These are phyloP conservation scores for Danio aesculapii DNA, from an alignment of 2,797 vertebrate genomes.

Conservation along the genomic window DNA sequence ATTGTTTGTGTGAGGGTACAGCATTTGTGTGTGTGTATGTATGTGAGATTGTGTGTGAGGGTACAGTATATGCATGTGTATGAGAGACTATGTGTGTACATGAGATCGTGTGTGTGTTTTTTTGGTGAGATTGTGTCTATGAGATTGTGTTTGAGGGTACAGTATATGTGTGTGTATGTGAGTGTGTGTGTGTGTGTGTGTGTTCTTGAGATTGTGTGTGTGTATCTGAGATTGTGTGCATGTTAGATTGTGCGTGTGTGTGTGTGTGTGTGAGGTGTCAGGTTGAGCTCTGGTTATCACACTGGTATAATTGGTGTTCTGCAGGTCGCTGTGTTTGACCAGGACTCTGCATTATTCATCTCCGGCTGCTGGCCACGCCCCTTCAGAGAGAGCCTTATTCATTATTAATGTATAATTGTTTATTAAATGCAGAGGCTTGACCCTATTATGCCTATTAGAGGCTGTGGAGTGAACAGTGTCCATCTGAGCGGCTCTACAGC, in stretches of 20 bases:
- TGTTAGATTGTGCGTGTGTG: too few relatives aligned
- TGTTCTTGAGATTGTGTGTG: too few relatives aligned
- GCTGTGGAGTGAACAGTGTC: constrained; percentile 56
- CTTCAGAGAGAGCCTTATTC: constrained; percentile 75
- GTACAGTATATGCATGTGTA: too few relatives aligned
- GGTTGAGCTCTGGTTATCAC: constrained; percentile 75
- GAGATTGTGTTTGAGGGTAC: too few relatives aligned
- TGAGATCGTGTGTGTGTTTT: constrained; percentile 13
- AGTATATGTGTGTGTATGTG: too few relatives aligned
- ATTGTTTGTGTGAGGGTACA: neutral
- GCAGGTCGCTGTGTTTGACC: constrained; percentile 72
- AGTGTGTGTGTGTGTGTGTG: too few relatives aligned
- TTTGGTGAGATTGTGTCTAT: too few relatives aligned
- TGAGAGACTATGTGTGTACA: neutral
- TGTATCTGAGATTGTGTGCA: too few relatives aligned
- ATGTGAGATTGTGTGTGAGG: too few relatives aligned
- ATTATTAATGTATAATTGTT: constrained; percentile 89
- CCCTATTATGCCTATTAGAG: constrained; percentile 83
- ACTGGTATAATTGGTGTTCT: constrained; percentile 75
- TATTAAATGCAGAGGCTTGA: constrained; percentile 86
- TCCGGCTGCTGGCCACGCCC: constrained; percentile 12
- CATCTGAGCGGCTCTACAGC: constrained; percentile 67
- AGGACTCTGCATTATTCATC: constrained; percentile 84
- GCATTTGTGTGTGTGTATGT: neutral
- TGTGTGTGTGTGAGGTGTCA: neutral